Percentiles rank a stretch among this genome's conserved stretches.
These are phyloP conservation scores for Chascanopsetta lugubris DNA, from an alignment of 2,113 vertebrate species.

Conservation along the genomic window DNA sequence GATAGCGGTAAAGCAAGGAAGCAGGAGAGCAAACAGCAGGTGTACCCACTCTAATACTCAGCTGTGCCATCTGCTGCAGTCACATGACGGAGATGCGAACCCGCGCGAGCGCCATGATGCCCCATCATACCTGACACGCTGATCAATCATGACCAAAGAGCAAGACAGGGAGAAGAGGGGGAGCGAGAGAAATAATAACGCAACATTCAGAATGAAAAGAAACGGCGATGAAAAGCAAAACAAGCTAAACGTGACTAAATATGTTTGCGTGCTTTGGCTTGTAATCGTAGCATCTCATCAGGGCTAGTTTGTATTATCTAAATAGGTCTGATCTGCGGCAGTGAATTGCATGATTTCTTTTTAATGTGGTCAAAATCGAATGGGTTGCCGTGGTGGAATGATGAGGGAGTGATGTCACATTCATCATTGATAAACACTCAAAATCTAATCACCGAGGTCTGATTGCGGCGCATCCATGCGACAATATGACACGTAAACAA, in stretches of 20 bases:
- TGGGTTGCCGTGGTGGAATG: background rate
- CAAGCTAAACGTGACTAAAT: conserved; percentile 27
- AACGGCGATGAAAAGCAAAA: background rate
- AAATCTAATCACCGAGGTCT: background rate
- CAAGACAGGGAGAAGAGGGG: conserved; percentile 36
- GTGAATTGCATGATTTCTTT: background rate
- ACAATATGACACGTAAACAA: conserved; percentile 9
- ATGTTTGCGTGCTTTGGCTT: conserved; percentile 10
- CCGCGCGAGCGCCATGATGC: conserved; percentile 88
- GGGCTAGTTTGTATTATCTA: conserved; percentile 10
- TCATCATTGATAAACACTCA: conserved; percentile 9
- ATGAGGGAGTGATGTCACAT: background rate
- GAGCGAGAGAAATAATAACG: background rate
- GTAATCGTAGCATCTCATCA: conserved; percentile 1
- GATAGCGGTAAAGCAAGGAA: conserved; percentile 75
- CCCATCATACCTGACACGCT: conserved; percentile 93
- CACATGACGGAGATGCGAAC: conserved; percentile 85
- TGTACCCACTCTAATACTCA: conserved; percentile 81
- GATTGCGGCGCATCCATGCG: background rate
- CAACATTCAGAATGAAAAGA: conserved; percentile 15
- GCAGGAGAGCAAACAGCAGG: conserved; percentile 91
- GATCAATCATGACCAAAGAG: conserved; percentile 87
- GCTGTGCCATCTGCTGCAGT: conserved; percentile 90
- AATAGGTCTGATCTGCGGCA: background rate
- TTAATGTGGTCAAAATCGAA: background rate